These are phyloP conservation scores for Tenebrio molitor DNA, from an alignment of 1,140 invertebrate species.

Conservation along the genomic window DNA sequence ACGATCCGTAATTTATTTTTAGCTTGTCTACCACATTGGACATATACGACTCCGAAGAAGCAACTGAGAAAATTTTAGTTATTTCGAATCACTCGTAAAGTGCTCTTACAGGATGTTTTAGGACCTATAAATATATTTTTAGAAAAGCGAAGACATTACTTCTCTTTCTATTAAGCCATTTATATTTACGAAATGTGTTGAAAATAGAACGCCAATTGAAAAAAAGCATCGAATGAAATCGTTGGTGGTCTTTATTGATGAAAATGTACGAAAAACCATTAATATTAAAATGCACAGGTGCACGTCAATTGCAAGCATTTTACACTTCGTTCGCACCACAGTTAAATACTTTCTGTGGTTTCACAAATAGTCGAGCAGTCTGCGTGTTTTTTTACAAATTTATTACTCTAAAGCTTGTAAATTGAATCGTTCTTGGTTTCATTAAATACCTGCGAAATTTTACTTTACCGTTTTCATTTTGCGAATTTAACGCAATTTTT, in stretches of 20 bases:
- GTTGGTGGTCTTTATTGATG: neutral
- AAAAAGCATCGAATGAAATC: neutral
- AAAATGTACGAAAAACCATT: neutral
- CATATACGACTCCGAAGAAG: neutral
- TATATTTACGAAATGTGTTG: neutral
- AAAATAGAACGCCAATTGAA: too few relatives aligned
- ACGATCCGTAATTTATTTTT: too few relatives aligned
- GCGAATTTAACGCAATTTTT: too few relatives aligned
- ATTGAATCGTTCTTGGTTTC: too few relatives aligned
- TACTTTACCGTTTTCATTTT: too few relatives aligned
- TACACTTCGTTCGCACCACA: slow-evolving; percentile 39
- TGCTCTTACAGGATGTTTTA: neutral
- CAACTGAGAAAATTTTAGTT: neutral
- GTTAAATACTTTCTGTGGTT: slow-evolving; percentile 45
- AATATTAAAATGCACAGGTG: slow-evolving; percentile 19
- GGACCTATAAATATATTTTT: slow-evolving; percentile 23
- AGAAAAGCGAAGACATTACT: slow-evolving; percentile 1
- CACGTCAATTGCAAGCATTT: slow-evolving; percentile 28
- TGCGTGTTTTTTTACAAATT: slow-evolving; percentile 26
- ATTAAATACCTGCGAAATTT: too few relatives aligned
- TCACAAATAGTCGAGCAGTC: slow-evolving; percentile 22
- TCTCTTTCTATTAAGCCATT: neutral
- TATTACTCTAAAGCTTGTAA: slow-evolving; percentile 6
- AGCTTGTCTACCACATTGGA: too few relatives aligned
- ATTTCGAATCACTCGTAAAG: slow-evolving; percentile 4